Conservation (phyloP, 2,113 vertebrate genomes). For the Ardeotis arabs region DNA sequence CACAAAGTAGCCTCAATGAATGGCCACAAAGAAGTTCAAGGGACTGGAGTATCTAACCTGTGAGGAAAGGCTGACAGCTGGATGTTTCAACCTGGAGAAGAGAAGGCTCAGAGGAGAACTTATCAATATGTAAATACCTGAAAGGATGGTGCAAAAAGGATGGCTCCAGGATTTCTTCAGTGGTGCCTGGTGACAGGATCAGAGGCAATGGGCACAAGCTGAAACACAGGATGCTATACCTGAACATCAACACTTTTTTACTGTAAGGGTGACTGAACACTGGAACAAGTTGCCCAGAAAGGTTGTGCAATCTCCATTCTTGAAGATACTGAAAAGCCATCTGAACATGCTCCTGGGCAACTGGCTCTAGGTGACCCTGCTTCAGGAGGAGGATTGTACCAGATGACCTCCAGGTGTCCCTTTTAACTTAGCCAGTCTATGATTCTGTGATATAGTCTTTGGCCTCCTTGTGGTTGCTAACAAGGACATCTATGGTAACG, state of each 20-base stretch:
- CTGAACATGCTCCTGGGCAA: fast-evolving
- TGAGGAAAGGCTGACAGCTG: neutral
- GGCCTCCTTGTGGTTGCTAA: neutral
- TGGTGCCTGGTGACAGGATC: neutral
- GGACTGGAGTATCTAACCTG: neutral
- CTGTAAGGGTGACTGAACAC: neutral
- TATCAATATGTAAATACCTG: neutral
- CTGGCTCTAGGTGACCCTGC: neutral
- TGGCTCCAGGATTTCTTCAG: fast-evolving
- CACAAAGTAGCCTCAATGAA: too few species aligned
- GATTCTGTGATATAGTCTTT: neutral
- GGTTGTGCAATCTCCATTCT: neutral
- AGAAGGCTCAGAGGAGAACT: neutral
- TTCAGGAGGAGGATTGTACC: neutral
- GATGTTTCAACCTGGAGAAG: neutral
- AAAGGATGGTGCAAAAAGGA: neutral
- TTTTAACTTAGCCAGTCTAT: neutral
- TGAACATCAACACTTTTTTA: neutral
- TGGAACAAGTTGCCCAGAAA: neutral
- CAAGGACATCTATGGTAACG: neutral
- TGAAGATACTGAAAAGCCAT: fast-evolving
- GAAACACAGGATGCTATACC: neutral
- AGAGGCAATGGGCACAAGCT: neutral
- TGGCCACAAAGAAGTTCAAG: neutral
- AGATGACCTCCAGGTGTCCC: neutral